Percentiles rank a stretch among this genome's conserved stretches.
Evolutionary conservation across 1,140 invertebrate species (phyloP).

Genomic region (Neodiprion lecontei): DNA sequence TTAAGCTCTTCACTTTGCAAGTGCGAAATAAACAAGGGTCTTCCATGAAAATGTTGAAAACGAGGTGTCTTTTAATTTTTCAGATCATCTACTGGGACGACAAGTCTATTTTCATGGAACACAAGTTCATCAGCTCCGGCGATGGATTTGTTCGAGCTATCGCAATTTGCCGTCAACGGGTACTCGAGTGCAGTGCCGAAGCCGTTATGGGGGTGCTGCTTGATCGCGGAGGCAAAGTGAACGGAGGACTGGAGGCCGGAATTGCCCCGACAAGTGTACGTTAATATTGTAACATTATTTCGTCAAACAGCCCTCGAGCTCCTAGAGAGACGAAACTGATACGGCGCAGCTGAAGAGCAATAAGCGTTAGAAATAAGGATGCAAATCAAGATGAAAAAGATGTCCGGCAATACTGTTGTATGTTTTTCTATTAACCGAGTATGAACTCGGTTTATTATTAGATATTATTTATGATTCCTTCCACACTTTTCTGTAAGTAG

Average conservation of each 20-base stretch:
- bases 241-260: slow-evolving; percentile 48
- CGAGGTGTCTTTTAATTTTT: slow-evolving; percentile 22
- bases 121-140: slow-evolving; percentile 78
- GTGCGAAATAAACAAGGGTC: too few species aligned
- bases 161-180: slow-evolving; percentile 76
- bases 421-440: too few species aligned
- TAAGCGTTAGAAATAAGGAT: too few species aligned
- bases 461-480: too few species aligned
- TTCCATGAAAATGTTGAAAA: slow-evolving; percentile 5
- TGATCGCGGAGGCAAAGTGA: slow-evolving; percentile 52
- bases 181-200: slow-evolving; percentile 75
- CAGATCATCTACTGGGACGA: slow-evolving; percentile 86
- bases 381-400: too few species aligned
- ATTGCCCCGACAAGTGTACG: slow-evolving; percentile 48
- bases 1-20: too few species aligned
- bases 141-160: slow-evolving; percentile 85
- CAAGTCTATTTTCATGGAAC: slow-evolving; percentile 85
- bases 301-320: too few species aligned
- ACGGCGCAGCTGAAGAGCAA: too few species aligned
- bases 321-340: too few species aligned
- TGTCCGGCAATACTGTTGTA: too few species aligned
- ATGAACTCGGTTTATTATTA: too few species aligned
- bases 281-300: neutral
- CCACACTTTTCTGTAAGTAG: too few species aligned
- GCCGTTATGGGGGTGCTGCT: slow-evolving; percentile 59